Evolutionary conservation across 1,140 invertebrate species (phyloP), one percentile per base, ranked within the genome.

Genomic region (Aphaenogaster floridana): DNA sequence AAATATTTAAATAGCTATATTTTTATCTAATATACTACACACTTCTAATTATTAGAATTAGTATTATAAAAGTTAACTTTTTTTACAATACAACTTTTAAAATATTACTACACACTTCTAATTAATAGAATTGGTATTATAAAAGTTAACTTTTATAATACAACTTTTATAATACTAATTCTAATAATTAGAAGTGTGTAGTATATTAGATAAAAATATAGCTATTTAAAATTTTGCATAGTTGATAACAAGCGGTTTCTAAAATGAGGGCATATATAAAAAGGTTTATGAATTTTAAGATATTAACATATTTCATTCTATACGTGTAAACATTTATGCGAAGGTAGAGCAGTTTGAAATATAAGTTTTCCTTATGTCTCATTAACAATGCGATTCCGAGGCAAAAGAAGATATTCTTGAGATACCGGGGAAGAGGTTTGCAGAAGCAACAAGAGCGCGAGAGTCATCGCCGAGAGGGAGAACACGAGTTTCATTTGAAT

Each of bases 401-500:
- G 88, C 80, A 69, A 76, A 84, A 84, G 85, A 66, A 90, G 89
- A 90, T 84, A 69, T 86, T 68, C 59, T n/a, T 11, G 52, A 74
- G 36, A 84, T 86, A 71, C 74, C 80, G 9, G 21, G 36, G 59
- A n/a, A 45, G 52, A 34, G 61, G n/a, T 17, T 61, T 61, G 80
- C 69, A 84, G 80, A 76, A 76, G 69, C 80, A 84, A 84, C 69
- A 84, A 84, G 80, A 84, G 80, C n/a, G 66, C 21, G 78, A 86
- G 83, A 78, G 76, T 69, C 74, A 59, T 85, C 74, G 69, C 76
- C 78, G 80, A 80, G 76, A 90, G 89, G 89, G 80, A 90, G 88
- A 92, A 88, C 86, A 87, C 92, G 92, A 89, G 92, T 93, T 93
- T 92, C 94, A 95, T 94, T 95, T 94, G 93, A 95, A 95, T 95